Evolutionary conservation across 2,113 vertebrate species (phyloP), one percentile per base, ranked within the genome.

Genomic region (Dinomys branickii): DNA sequence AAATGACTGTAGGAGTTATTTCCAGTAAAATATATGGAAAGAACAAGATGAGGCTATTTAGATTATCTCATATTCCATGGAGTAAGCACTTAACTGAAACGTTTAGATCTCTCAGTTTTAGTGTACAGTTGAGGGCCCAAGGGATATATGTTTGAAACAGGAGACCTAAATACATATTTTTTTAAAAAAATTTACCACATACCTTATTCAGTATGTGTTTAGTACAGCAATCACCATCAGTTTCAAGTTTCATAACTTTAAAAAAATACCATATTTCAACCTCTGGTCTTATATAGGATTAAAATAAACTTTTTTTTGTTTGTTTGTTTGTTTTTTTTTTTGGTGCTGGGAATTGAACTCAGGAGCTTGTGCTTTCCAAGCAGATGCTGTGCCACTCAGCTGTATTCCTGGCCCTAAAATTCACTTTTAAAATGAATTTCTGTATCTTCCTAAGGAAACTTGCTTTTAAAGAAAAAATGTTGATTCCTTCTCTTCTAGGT

Each of bases 401-500:
- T 50, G 9, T 50, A 9, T 50, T 9, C 47, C 47, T 9, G 9
- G 47, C 47, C 47, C 47, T 50, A 5, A 50, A 50, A 50, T 85
- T 94, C 87, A 50, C 28, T 87, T 84, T 93, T 81, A 71, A 95
- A 86, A 41, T 84, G 41, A 81, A 14, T 89, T 95, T 96, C 54
- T 87, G 1, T 78, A 44, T 54, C 95, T 96, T 87, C 2, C 61
- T 93, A 56, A 87, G 52, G 44, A 95, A 94, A 91, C 10, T 84
- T 78, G 38, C 16, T 75, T 91, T 81, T 92, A 91, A 75, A 88
- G 17, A 93, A 95, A 71, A 90, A 92, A 58, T 82, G 59, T 67
- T 96, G 41, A 59, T 7, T 97, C 96, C 58, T 97, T 98, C 94
- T 96, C 82, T 97, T 96, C 88, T 97, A 99, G 99, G 99, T 99